Base-by-base conservation (phyloP, 2,113 vertebrate genomes). In the Butorides virescens region DNA sequence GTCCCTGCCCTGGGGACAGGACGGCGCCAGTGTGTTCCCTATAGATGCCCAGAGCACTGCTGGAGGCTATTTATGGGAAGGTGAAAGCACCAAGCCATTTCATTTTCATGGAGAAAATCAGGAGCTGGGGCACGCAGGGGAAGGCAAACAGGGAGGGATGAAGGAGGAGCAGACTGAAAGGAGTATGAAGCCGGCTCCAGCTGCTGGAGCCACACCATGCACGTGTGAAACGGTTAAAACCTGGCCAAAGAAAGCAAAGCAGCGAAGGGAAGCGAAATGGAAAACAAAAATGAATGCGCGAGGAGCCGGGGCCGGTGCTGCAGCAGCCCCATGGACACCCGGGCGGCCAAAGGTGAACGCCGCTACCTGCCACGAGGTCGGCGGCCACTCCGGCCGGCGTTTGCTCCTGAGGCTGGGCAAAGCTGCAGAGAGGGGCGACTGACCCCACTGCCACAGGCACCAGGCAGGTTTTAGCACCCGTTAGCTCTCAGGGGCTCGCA, bases 181-280 rank as follows among this genome's bases (percentile, higher is more conserved):
- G n/a, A 23, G 4, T 27, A 23, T 2, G 32, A 71, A 68, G 42
- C 10, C 16, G 25, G 34, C 14, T 67, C 11, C 78, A 75, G 61
- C 70, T 74, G 52, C 37, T 52, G 42, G 37, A 85, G 14, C n/a
- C 76, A 65, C 19, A 22, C 15, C 2, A 1, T 9, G 16, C 27
- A 34, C 1, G 0, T 34, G 53, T 53, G 84, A 50, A 71, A 85
- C 0, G 0, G n/a, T 73, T 72, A 71, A 76, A 83, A 68, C 6
- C 32, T 1, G 1, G 26, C 27, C 58, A 36, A 90, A 76, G 66
- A 71, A 88, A 88, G 49, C 67, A 83, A 78, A 78, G 36, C 1
- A 1, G 36, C 1, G 3, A 88, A 36, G 22, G 53, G 72, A 93
- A 86, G 32, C 0, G 5, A 75, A 92, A 82, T 17, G 30, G 56